phyloP scores from a whole-genome alignment of 35 echinoderm and acorn worm species.

The Lytechinus variegatus region DNA sequence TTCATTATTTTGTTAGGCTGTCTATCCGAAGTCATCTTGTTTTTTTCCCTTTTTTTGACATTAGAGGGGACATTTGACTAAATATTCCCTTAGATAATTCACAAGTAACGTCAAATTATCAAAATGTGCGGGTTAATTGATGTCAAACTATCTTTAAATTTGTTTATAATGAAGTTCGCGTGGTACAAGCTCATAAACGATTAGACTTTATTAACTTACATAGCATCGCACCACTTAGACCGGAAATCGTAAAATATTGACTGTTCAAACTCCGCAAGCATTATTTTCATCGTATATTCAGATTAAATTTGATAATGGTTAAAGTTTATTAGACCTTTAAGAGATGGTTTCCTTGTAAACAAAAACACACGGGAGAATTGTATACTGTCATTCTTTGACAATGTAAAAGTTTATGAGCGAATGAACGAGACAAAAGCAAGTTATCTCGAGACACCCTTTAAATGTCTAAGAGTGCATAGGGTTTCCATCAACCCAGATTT shows the following conservation, averaged over 20 bases:
- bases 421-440: neutral
- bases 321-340: neutral
- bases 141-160: neutral
- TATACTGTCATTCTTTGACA: neutral
- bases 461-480: neutral
- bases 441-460: too few species aligned
- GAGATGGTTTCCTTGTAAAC: slow-evolving; percentile 9
- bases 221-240: neutral
- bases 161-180: neutral
- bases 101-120: neutral
- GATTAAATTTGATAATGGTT: neutral
- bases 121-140: neutral
- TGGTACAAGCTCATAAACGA: neutral
- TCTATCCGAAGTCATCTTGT: neutral
- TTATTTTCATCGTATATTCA: neutral
- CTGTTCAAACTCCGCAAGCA: neutral
- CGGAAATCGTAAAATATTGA: neutral
- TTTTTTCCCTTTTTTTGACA: neutral
- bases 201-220: neutral
- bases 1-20: neutral
- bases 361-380: neutral
- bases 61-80: neutral
- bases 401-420: neutral
- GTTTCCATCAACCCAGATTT: neutral
- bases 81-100: neutral